Conservation (phyloP, 2,888 invertebrate species). For the Ectemnius lituratus region DNA sequence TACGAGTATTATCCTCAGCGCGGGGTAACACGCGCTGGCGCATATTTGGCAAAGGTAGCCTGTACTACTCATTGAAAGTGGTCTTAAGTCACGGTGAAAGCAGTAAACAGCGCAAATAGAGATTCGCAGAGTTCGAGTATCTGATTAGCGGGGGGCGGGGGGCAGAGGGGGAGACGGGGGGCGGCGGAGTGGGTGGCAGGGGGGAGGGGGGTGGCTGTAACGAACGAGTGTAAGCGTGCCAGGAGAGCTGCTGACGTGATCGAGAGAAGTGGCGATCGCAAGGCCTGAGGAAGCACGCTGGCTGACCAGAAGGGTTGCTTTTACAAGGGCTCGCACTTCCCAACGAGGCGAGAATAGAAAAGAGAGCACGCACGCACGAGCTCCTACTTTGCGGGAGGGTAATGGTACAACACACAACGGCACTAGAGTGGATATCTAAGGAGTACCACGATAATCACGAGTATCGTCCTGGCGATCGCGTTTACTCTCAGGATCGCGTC, state of each 20-base stretch:
- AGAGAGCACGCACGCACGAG: neutral
- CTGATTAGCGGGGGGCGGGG: neutral
- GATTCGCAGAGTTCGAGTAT: constrained; percentile 32
- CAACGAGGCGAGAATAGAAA: neutral
- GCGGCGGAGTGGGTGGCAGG: no score
- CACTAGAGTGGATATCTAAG: neutral
- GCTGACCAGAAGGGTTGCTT: neutral
- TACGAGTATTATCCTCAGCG: neutral
- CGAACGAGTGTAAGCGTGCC: constrained; percentile 1
- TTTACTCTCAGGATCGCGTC: constrained; percentile 16
- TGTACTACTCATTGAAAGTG: constrained; percentile 56
- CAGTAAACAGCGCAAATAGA: constrained; percentile 58
- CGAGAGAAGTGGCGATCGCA: constrained; percentile 5
- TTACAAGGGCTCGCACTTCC: no score
- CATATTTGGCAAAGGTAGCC: constrained; percentile 32
- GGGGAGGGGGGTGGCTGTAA: neutral
- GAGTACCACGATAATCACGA: neutral
- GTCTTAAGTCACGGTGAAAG: constrained; percentile 75
- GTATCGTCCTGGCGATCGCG: constrained; percentile 4
- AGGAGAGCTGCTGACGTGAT: neutral
- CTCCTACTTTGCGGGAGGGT: neutral
- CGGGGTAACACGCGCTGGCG: constrained; percentile 29
- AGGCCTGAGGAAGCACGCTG: neutral
- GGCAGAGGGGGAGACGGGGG: no score
- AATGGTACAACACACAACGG: no score